These are phyloP conservation scores for Cheilosia soror DNA, from an alignment of 2,888 invertebrate species.

Conservation along the genomic window DNA sequence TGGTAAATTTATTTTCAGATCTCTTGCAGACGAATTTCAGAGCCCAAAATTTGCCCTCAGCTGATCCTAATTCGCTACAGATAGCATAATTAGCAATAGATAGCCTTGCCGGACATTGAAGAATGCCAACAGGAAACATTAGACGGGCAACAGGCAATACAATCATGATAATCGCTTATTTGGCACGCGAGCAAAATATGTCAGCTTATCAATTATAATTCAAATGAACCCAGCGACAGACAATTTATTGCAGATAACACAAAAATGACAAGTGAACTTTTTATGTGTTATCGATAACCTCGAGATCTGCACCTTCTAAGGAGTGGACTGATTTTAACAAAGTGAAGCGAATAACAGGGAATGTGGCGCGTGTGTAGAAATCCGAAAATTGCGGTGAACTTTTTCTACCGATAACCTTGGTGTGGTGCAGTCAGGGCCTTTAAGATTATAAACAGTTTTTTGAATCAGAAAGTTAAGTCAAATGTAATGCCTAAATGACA, in stretches of 20 bases:
- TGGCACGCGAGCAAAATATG: slow-evolving; percentile 53
- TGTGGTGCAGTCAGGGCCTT: not conserved
- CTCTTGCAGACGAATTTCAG: too few species aligned
- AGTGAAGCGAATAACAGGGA: slow-evolving; percentile 5
- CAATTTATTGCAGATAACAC: slow-evolving; percentile 27
- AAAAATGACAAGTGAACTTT: slow-evolving; percentile 20
- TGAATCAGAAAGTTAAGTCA: not conserved
- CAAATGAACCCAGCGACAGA: not conserved
- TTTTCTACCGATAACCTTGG: slow-evolving; percentile 14
- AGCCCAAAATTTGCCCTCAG: not conserved
- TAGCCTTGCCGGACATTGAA: not conserved
- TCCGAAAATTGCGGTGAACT: not conserved
- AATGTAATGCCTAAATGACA: too few species aligned
- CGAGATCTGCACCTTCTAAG: not conserved
- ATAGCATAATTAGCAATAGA: not conserved
- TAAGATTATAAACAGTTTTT: too few species aligned
- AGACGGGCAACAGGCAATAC: not conserved
- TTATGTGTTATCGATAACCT: slow-evolving; percentile 3
- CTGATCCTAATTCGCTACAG: not conserved
- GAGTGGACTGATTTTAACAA: not conserved
- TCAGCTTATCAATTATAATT: slow-evolving; percentile 27
- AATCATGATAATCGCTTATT: not conserved
- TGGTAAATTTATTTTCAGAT: not conserved
- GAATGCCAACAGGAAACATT: not conserved
- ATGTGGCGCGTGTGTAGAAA: slow-evolving; percentile 18